Evolutionary conservation across 2,888 invertebrate genomes (phyloP).

Genomic region (Cacoxenus indagator): DNA sequence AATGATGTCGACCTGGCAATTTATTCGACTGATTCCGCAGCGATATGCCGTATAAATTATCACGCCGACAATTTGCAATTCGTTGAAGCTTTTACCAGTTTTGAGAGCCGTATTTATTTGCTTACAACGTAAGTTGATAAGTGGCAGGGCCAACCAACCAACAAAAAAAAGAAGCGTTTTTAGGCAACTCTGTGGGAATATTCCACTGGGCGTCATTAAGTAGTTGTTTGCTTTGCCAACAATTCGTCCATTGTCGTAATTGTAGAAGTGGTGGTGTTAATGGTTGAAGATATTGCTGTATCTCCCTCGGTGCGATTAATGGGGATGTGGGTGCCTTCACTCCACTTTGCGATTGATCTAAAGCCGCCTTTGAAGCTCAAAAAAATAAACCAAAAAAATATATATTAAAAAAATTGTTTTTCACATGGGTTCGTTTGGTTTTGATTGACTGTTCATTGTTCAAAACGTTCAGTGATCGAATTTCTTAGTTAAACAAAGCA

Average conservation of each 20-base stretch:
- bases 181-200: slow-evolving; percentile 11
- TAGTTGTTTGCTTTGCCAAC: background rate
- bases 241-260: background rate
- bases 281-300: too few relatives aligned
- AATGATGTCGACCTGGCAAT: background rate
- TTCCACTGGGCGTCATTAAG: slow-evolving; percentile 2
- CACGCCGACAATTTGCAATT: slow-evolving; percentile 2
- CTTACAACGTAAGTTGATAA: slow-evolving; percentile 14
- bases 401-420: slow-evolving; percentile 5
- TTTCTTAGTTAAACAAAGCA: slow-evolving; percentile 18
- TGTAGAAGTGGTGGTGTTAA: background rate
- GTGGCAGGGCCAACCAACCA: background rate
- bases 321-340: background rate
- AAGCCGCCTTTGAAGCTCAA: background rate
- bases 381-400: background rate
- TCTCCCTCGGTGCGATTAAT: background rate
- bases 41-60: background rate
- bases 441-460: background rate
- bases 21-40: background rate
- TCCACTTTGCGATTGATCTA: background rate
- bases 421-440: background rate
- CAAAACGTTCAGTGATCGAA: background rate
- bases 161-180: background rate
- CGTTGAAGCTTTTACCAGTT: background rate
- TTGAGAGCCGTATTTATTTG: background rate